Conservation (phyloP, 2,113 vertebrate species). For the Gymnorhina tibicen region DNA sequence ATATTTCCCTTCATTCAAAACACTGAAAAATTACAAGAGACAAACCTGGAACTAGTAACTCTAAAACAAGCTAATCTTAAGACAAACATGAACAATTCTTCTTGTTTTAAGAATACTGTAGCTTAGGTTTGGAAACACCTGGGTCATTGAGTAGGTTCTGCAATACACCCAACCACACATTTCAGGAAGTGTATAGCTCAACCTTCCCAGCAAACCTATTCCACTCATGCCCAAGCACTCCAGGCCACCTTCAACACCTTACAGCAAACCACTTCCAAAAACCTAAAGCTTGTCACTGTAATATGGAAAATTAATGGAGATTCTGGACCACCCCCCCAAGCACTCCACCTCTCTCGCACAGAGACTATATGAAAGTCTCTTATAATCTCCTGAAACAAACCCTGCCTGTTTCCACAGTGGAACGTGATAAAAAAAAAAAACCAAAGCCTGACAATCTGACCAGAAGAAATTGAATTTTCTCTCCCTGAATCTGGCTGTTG, state of each 20-base stretch:
- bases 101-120: neutral
- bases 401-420: neutral
- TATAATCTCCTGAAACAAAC: neutral
- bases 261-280: neutral
- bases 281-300: neutral
- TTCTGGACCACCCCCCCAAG: neutral
- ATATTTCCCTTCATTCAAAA: neutral
- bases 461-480: conserved; percentile 21
- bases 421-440: neutral
- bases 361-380: neutral
- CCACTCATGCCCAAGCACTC: neutral
- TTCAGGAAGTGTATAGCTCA: neutral
- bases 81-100: neutral
- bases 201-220: neutral
- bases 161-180: neutral
- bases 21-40: neutral
- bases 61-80: neutral
- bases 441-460: neutral
- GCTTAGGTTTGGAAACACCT: neutral
- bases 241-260: neutral
- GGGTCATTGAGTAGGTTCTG: neutral
- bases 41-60: neutral
- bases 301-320: neutral
- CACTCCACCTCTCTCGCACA: neutral
- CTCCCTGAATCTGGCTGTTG: neutral